Base-by-base conservation (phyloP, 2,113 vertebrate genomes). In the Miniopterus natalensis region DNA sequence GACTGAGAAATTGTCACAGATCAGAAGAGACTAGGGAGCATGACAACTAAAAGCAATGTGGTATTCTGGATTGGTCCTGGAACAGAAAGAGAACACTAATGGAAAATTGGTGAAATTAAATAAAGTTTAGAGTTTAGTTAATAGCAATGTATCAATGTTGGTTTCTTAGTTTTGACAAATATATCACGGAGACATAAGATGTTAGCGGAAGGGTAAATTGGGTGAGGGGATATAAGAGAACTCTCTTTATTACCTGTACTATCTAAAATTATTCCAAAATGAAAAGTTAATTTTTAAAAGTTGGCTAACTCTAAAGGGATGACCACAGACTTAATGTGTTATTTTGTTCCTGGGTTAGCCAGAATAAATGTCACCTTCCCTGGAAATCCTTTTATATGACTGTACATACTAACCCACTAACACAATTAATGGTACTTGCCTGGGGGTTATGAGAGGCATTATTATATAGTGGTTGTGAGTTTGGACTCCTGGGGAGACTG, bases 91-190 rank as follows among this genome's bases (percentile, higher is more conserved):
- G n/a, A 36, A 36, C n/a, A 53, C 36, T 65, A 36, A 61, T 65
- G 20, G 40, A 90, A 93, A 92, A 57, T 13, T 49, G 6, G 5
- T 51, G 31, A 95, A 70, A 70, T 84, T 6, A 83, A 95, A 70
- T 78, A 23, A 93, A 94, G 31, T 84, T 31, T 79, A 53, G 18
- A 81, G 57, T 90, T 89, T 55, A 86, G 49, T 65, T 77, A 42
- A 53, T 84, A 75, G 36, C 49, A 61, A 65, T n/a, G 20, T 77
- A 73, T 18, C 17, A 63, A 57, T 53, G 11, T 85, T 55, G 55
- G 17, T 36, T 94, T 80, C 59, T 91, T 81, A 84, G 23, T 96
- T 91, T 96, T 93, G 77, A 88, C 25, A 89, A 63, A 29, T 61
- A 23, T 27, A 63, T 79, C 8, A 36, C 70, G 36, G 57, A 87